Evolutionary conservation across 2,888 invertebrate species (phyloP), one percentile per base, ranked within the genome.

Genomic region (Oxystoma pomonae): DNA sequence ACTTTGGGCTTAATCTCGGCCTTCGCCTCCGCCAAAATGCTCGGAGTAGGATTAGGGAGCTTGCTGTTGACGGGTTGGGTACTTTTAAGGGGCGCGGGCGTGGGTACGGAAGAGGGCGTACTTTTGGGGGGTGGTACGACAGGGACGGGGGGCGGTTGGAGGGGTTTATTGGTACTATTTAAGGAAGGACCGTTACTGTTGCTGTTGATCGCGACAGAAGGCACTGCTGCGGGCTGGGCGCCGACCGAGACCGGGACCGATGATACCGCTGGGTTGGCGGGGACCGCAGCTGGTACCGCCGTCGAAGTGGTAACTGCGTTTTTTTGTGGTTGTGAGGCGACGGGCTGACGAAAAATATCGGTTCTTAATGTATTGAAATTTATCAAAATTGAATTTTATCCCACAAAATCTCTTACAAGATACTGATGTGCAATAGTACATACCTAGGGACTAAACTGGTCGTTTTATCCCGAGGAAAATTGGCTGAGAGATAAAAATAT

Each of bases 291-390:
- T 35, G 70, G 66, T 53, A 66, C 68, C 35, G 68, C 65, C 59
- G 71, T 72, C 64, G 66, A 70, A 64, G 65, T 70, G 57, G 71
- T 65, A 1, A 56, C 19, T 16, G 57, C 55, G 12, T 16, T 55
- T 9, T 9, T 69, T 71, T 69, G 72, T 66, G 65, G 71, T 71
- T 67, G 72, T 67, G 59, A 68, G n/a, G n/a, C n/a, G n/a, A n/a
- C n/a, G n/a, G n/a, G n/a, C n/a, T n/a, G n/a, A n/a, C n/a, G n/a
- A n/a, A n/a, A n/a, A n/a, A n/a, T n/a, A n/a, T n/a, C n/a, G n/a
- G n/a, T n/a, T n/a, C n/a, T n/a, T n/a, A n/a, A n/a, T n/a, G 75
- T 76, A 76, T 75, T 75, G 77, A 77, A 75, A 76, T 71, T 73
- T 73, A n/a, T n/a, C n/a, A n/a, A n/a, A n/a, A n/a, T n/a, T n/a